Evolutionary conservation across 1,140 invertebrate genomes (phyloP).

Genomic region (Eumaeus atala): DNA sequence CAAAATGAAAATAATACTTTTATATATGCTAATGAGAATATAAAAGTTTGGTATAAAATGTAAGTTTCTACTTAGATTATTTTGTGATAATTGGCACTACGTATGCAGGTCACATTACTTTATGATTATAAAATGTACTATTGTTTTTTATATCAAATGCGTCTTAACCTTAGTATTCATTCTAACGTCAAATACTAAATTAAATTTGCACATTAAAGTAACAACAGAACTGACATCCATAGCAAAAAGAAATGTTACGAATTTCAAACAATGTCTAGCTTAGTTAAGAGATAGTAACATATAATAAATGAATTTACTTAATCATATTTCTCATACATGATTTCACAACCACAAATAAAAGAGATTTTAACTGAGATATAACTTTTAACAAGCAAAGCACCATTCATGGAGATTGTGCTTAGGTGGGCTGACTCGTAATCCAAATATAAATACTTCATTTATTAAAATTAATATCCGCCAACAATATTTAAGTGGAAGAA

Average conservation of each 20-base stretch:
- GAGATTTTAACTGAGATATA: constrained; percentile 42
- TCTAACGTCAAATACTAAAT: background rate
- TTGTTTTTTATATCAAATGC: constrained; percentile 3
- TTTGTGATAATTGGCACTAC: constrained; percentile 59
- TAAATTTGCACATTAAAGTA: background rate
- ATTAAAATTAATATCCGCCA: constrained; percentile 23
- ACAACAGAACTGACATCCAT: background rate
- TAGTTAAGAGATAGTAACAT: constrained; percentile 34
- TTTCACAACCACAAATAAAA: constrained; percentile 62
- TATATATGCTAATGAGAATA: constrained; percentile 21
- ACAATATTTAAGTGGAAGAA: constrained; percentile 30
- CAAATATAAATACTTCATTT: constrained; percentile 17
- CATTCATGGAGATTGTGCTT: constrained; percentile 50
- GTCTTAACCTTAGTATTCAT: background rate
- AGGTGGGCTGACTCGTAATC: constrained; percentile 37
- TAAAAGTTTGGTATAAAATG: constrained; percentile 28
- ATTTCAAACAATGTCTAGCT: constrained; percentile 38
- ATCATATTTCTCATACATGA: constrained; percentile 44
- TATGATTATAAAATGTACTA: constrained; percentile 57
- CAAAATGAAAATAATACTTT: constrained; percentile 19
- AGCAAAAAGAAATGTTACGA: constrained; percentile 1
- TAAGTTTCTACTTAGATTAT: constrained; percentile 24
- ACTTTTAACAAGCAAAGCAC: constrained; percentile 55
- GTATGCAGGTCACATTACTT: constrained; percentile 51
- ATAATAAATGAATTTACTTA: constrained; percentile 25